Base-by-base conservation (phyloP, 2,797 vertebrate genomes). In the Silurus aristotelis region DNA sequence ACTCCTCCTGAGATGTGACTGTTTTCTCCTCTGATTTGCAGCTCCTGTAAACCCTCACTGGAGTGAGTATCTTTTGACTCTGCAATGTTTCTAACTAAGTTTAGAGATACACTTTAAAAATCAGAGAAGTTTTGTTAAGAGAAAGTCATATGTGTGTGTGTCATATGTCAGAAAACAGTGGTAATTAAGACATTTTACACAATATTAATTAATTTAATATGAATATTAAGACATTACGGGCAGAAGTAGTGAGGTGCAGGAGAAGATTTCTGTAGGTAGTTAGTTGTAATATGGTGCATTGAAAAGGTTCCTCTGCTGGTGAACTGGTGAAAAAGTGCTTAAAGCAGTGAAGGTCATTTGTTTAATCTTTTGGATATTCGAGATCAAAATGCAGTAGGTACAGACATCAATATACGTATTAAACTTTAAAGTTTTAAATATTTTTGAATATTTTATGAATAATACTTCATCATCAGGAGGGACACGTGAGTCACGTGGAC, bases 21-120 rank as follows among this genome's bases (percentile, higher is more conserved):
- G 85, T 55, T 88, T 86, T 86, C 64, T 89, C 66, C 81, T 87
- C 55, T 87, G 12, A 87, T 89, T 95, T 95, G 17, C 90, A 97
- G 96, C 95, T 91, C 96, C 96, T 25, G 95, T 96, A 88, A 97
- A 96, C 92, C 96, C 96, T 83, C 95, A 95, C 82, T 94, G 96
- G 89, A 95, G 96, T 97, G 92, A 97, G 96, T 96, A 95, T 90
- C 80, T 82, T 75, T 70, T 75, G 3, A 79, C 3, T 76, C 10
- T 76, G 17, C 48, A 48, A 14, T 43, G 52, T 27, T n/a, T 6
- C 19, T 64, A 64, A 31, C 19, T 13, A 14, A 64, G 61, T 56
- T 76, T 83, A 64, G 22, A 48, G 12, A 31, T 31, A 31, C 31
- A 31, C 31, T 31, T 31, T 31, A 31, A 2, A 66, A 27, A 66